Conservation (phyloP, 2,797 vertebrate species). For the Chelonia mydas region DNA sequence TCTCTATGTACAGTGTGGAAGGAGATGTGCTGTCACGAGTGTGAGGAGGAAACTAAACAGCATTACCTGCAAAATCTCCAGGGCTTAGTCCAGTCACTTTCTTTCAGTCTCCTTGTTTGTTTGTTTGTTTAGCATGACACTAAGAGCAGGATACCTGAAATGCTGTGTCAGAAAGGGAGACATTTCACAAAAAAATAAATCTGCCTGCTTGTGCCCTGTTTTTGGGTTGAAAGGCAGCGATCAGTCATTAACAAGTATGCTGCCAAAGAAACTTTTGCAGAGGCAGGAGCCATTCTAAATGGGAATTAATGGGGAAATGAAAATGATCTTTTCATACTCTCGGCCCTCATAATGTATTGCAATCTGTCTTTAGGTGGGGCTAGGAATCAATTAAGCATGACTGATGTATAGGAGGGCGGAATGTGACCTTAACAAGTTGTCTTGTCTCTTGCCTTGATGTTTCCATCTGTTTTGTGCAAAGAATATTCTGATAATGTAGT, state of each 20-base stretch:
- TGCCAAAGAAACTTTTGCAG: slow-evolving; percentile 74
- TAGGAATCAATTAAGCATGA: slow-evolving; percentile 80
- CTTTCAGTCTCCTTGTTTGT: neutral
- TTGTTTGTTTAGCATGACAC: neutral
- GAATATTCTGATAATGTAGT: slow-evolving; percentile 65
- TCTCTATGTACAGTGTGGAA: neutral
- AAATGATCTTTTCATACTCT: slow-evolving; percentile 79
- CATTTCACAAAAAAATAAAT: slow-evolving; percentile 72
- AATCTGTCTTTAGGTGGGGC: slow-evolving; percentile 74
- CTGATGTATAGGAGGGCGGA: slow-evolving; percentile 74
- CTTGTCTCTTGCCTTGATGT: slow-evolving; percentile 74
- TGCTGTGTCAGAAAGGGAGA: slow-evolving; percentile 49
- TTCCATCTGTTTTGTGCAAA: slow-evolving; percentile 78
- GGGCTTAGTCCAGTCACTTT: neutral
- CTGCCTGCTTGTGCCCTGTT: slow-evolving; percentile 55
- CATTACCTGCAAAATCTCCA: slow-evolving; percentile 5
- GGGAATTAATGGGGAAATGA: slow-evolving; percentile 77
- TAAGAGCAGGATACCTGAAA: slow-evolving; percentile 29
- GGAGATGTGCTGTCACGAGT: neutral
- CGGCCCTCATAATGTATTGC: slow-evolving; percentile 61
- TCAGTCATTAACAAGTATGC: slow-evolving; percentile 72
- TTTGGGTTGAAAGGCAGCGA: slow-evolving; percentile 64
- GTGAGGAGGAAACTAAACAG: slow-evolving; percentile 16
- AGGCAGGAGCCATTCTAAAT: slow-evolving; percentile 74
- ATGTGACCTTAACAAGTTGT: slow-evolving; percentile 81